A percentile compares a stretch with the other conserved stretches of the same genome.
Evolutionary conservation across 1,140 invertebrate species (phyloP).

Genomic region (Paraescarpia echinospica): DNA sequence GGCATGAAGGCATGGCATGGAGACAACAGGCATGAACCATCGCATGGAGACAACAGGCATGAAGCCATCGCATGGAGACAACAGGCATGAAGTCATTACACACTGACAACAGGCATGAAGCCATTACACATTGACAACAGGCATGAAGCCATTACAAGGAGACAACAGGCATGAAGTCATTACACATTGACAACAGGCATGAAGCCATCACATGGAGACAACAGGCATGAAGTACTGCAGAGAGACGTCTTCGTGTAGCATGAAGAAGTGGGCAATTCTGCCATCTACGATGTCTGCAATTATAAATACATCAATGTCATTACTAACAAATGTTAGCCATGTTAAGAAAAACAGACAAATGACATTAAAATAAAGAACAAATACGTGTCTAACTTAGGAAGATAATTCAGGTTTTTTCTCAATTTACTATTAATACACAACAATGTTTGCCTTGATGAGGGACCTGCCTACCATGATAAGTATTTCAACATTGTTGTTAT

Average conservation of each 20-base stretch:
- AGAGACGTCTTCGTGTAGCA: slow-evolving; percentile 64
- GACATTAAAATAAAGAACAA: not conserved
- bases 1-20: not conserved
- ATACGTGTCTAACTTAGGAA: not conserved
- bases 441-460: no score
- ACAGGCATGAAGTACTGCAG: slow-evolving; percentile 62
- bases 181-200: not conserved
- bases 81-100: not conserved
- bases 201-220: not conserved
- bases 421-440: no score
- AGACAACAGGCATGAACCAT: slow-evolving; percentile 25
- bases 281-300: slow-evolving; percentile 63
- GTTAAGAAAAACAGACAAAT: not conserved
- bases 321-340: slow-evolving; percentile 21
- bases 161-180: not conserved
- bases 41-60: slow-evolving; percentile 58
- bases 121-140: not conserved
- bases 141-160: not conserved
- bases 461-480: no score
- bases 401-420: no score
- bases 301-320: slow-evolving; percentile 26
- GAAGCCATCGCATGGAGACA: slow-evolving; percentile 42
- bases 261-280: slow-evolving; percentile 62
- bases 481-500: no score
- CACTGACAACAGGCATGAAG: not conserved